These are phyloP conservation scores for Saxidomus purpurata DNA, from an alignment of 1,140 invertebrate species.

Conservation along the genomic window DNA sequence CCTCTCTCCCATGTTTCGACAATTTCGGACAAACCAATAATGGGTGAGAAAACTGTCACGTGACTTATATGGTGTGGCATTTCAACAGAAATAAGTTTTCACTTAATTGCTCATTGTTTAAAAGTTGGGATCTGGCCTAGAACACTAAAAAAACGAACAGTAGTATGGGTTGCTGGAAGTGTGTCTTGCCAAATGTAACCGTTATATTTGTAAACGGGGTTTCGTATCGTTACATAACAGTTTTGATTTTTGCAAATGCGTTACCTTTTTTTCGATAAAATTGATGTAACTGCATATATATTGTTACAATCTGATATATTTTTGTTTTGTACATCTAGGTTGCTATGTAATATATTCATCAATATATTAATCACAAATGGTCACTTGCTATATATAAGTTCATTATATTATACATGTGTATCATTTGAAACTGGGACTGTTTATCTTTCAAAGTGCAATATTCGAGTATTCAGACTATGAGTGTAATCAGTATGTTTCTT, in stretches of 20 bases:
- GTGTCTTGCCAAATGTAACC: background rate
- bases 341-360: background rate
- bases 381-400: background rate
- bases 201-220: no score
- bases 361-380: background rate
- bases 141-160: no score
- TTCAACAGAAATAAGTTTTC: background rate
- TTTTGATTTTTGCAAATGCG: background rate
- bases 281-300: background rate
- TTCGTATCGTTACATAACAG: background rate
- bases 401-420: constrained; percentile 31
- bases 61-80: background rate
- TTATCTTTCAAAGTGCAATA: constrained; percentile 58
- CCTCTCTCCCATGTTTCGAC: constrained; percentile 7
- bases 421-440: background rate
- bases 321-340: background rate
- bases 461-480: background rate
- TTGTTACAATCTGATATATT: background rate
- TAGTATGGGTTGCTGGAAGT: background rate
- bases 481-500: constrained; percentile 39
- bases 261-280: background rate
- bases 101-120: no score
- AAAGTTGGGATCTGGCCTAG: no score
- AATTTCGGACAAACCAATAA: background rate
- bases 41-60: constrained; percentile 31